Conservation (phyloP, 2,888 invertebrate genomes). For the Macrosoma leucophasiata region DNA sequence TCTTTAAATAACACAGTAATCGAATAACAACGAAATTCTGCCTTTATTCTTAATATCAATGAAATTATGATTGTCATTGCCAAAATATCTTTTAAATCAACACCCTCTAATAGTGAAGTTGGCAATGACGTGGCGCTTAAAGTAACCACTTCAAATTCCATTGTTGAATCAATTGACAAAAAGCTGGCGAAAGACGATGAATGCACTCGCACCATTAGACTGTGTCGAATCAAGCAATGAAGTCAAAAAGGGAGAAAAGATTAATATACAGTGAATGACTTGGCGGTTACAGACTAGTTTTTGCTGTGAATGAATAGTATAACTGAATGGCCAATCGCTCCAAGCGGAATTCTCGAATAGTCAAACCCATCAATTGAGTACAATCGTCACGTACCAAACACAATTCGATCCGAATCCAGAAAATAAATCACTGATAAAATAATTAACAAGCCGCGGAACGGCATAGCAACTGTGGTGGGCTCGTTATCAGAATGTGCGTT, state of each 20-base stretch:
- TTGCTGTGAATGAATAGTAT: too few relatives aligned
- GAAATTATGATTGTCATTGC: too few relatives aligned
- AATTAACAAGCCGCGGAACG: too few relatives aligned
- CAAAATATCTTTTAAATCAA: slow-evolving; percentile 35
- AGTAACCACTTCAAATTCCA: slow-evolving; percentile 39
- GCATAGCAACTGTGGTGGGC: slow-evolving; percentile 47
- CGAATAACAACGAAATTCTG: slow-evolving; percentile 27
- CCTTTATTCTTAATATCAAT: too few relatives aligned
- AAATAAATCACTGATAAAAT: too few relatives aligned
- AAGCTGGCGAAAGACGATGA: slow-evolving; percentile 31
- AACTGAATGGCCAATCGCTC: too few relatives aligned
- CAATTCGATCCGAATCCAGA: too few relatives aligned
- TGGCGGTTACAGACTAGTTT: too few relatives aligned
- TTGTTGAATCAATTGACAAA: slow-evolving; percentile 40
- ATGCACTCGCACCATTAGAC: slow-evolving; percentile 35
- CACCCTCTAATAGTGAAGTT: slow-evolving; percentile 34
- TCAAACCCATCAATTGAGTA: too few relatives aligned
- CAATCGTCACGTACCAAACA: too few relatives aligned
- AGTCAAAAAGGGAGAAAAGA: slow-evolving; percentile 30
- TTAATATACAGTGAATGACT: slow-evolving; percentile 50
- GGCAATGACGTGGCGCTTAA: slow-evolving; percentile 40
- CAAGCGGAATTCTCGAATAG: too few relatives aligned
- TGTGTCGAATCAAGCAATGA: slow-evolving; percentile 50
- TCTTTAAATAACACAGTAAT: too few relatives aligned
- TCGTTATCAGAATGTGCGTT: slow-evolving; percentile 52